A percentile compares a stretch with the other conserved stretches of the same genome.
phyloP scores from a whole-genome alignment of 2,888 invertebrate genomes.

The Mythimna impura region DNA sequence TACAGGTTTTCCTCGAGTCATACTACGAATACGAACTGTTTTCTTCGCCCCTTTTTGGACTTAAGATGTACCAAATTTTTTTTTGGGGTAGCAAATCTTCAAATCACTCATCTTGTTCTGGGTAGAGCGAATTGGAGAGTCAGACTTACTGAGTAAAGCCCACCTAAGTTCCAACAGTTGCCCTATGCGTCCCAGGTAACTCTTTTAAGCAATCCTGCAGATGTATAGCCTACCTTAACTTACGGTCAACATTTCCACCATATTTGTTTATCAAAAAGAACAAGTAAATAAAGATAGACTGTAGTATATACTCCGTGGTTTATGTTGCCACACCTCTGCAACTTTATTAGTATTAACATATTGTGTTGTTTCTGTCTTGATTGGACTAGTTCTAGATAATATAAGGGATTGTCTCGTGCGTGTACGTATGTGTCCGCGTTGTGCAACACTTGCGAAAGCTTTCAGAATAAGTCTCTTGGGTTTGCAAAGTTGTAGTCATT shows the following conservation, averaged over 20 bases:
- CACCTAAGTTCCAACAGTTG: too few species aligned
- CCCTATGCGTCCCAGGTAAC: too few species aligned
- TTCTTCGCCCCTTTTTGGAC: too few species aligned
- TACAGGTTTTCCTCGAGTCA: too few species aligned
- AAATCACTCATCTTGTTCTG: too few species aligned
- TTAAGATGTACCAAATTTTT: too few species aligned
- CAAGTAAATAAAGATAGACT: not conserved
- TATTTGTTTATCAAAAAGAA: conserved; percentile 4
- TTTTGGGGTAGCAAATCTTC: too few species aligned
- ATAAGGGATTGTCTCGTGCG: conserved; percentile 38
- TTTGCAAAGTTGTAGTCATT: not conserved
- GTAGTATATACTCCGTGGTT: conserved; percentile 32
- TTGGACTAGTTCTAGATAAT: conserved; percentile 35
- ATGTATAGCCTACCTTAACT: too few species aligned
- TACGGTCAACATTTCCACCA: not conserved
- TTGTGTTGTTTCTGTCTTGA: conserved; percentile 39
- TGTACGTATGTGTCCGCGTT: conserved; percentile 13
- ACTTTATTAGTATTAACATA: conserved; percentile 42
- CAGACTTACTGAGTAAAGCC: too few species aligned
- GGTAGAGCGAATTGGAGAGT: too few species aligned
- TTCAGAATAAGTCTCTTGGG: conserved; percentile 2
- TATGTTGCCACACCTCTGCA: conserved; percentile 36
- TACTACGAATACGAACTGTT: too few species aligned
- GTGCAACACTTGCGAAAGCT: conserved; percentile 26
- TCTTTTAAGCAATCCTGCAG: too few species aligned